Evolutionary conservation across 1,140 invertebrate genomes (phyloP), one percentile per base, ranked within the genome.

Genomic region (Sesamia nonagrioides): DNA sequence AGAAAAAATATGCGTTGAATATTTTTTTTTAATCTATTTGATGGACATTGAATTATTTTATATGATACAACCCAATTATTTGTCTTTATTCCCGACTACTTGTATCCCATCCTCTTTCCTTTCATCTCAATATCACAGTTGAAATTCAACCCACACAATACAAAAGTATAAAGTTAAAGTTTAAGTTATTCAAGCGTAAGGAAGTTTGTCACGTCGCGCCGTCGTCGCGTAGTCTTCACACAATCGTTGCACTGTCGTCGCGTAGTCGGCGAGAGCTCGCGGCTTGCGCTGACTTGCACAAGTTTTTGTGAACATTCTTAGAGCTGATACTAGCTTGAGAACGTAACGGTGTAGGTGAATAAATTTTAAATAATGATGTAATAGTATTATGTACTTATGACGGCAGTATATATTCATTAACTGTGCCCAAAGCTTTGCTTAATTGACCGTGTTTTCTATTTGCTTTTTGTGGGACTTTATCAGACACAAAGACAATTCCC

Each of bases 131-230:
- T 50, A 50, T 50, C 45, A 61, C 27, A 60, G 33, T 61, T 40
- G 21, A 60, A 60, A 60, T 11, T 60, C 11, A n/a, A 33, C 33
- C 21, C 18, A 35, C 21, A 35, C 21, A 60, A 60, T 27, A 60
- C 45, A 50, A 50, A 50, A 50, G 45, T 50, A 15, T n/a, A 35
- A 60, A 60, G 60, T 40, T 63, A 40, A 63, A 40, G n/a, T n/a
- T n/a, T n/a, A n/a, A 40, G 35, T 63, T 63, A 63, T 63, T 40
- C 33, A 63, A 40, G 60, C 17, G 35, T 17, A 18, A 63, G n/a
- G 33, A 40, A 40, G 15, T 63, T 63, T 63, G 35, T 61, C 33
- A 61, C 33, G 33, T 61, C 58, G 33, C 58, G 58, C 9, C 21
- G 18, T 33, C 52, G 54, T 60, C 27, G 56, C 56, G 21, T 35